phyloP scores from a whole-genome alignment of 1,140 invertebrate species.

The Hesperophylax magnus region DNA sequence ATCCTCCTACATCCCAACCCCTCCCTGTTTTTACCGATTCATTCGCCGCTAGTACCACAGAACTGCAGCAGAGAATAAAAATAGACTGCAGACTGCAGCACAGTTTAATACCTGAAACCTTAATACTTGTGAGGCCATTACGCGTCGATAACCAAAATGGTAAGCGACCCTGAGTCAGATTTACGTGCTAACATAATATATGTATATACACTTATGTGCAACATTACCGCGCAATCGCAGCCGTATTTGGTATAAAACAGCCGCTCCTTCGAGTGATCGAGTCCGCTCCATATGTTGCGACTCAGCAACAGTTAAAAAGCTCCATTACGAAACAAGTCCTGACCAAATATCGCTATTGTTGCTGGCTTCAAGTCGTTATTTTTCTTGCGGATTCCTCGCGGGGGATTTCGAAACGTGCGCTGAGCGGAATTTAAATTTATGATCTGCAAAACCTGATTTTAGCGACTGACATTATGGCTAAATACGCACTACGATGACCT shows the following conservation, averaged over 20 bases:
- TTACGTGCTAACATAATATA: background rate
- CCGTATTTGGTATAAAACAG: conserved; percentile 6
- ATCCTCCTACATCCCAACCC: too few species aligned
- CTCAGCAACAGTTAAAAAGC: background rate
- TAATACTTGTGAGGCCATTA: too few species aligned
- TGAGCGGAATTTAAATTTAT: background rate
- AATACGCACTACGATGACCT: too few species aligned
- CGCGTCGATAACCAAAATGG: background rate
- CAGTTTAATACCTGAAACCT: too few species aligned
- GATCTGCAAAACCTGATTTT: conserved; percentile 11
- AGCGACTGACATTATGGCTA: background rate
- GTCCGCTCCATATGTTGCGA: conserved; percentile 10
- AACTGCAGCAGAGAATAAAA: too few species aligned
- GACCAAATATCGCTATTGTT: conserved; percentile 27
- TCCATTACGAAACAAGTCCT: conserved; percentile 8
- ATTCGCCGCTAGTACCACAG: too few species aligned
- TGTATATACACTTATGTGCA: background rate
- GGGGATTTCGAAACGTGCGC: background rate
- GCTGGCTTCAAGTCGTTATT: background rate
- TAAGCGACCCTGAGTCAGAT: conserved; percentile 1
- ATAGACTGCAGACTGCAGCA: too few species aligned
- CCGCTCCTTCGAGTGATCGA: background rate
- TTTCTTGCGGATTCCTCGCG: background rate
- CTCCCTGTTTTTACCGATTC: too few species aligned
- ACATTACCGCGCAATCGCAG: background rate